Conservation (phyloP, 1,140 invertebrate species). For the Zophobas atratus region DNA sequence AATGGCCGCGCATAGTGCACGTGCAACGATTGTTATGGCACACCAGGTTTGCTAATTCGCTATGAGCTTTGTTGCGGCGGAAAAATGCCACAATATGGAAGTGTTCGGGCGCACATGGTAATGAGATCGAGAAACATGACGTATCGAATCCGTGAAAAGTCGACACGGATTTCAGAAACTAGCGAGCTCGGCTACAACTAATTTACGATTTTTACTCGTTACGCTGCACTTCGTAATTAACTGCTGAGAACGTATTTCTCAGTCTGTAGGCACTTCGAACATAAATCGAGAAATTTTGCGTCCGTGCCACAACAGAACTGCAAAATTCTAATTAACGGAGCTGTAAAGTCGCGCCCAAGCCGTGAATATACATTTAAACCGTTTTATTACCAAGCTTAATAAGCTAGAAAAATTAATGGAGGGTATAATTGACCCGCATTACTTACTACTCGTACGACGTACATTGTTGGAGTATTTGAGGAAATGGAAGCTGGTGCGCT, state of each 20-base stretch:
- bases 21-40: background rate
- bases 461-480: constrained; percentile 22
- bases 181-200: background rate
- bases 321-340: constrained; percentile 33
- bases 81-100: too few species aligned
- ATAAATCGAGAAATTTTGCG: constrained; percentile 35
- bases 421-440: constrained; percentile 42
- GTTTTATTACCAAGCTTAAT: constrained; percentile 29
- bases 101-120: too few species aligned
- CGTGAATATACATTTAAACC: constrained; percentile 10
- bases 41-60: background rate
- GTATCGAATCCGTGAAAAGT: too few species aligned
- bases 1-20: background rate
- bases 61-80: too few species aligned
- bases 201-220: constrained; percentile 23
- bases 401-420: constrained; percentile 42
- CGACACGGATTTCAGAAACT: too few species aligned
- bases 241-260: constrained; percentile 15
- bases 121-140: too few species aligned
- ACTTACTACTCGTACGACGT: constrained; percentile 10
- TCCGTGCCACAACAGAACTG: background rate
- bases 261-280: constrained; percentile 3
- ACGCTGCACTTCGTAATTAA: constrained; percentile 14
- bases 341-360: constrained; percentile 37
- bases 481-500: background rate